phyloP scores from a whole-genome alignment of 2,113 vertebrate species.

The Prietella phreatophila region DNA sequence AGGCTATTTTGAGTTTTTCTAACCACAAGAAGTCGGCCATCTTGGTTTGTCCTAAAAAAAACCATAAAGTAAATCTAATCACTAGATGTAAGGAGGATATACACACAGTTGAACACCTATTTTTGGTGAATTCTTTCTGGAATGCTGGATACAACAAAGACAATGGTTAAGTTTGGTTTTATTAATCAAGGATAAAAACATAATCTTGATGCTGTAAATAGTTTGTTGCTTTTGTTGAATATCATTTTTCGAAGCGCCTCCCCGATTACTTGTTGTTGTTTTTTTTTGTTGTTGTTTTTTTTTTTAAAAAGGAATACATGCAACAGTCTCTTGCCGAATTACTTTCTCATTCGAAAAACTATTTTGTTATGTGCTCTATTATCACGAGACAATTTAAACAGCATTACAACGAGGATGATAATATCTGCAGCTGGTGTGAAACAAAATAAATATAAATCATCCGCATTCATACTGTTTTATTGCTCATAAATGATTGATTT shows the following conservation, averaged over 20 bases:
- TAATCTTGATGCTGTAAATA: too few relatives aligned
- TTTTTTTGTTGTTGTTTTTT: too few relatives aligned
- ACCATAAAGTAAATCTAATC: neutral
- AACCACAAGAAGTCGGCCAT: neutral
- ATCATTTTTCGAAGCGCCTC: too few relatives aligned
- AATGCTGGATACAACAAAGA: too few relatives aligned
- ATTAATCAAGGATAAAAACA: too few relatives aligned
- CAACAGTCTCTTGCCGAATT: neutral
- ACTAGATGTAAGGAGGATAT: too few relatives aligned
- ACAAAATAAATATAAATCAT: neutral
- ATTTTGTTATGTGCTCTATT: neutral
- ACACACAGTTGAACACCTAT: too few relatives aligned
- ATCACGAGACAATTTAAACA: neutral
- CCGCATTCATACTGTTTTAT: neutral
- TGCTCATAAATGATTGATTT: neutral
- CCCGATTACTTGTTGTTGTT: too few relatives aligned
- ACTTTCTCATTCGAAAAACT: neutral
- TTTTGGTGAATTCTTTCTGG: too few relatives aligned
- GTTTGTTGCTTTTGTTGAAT: too few relatives aligned
- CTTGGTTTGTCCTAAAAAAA: neutral
- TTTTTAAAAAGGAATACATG: too few relatives aligned
- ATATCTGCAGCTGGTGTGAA: neutral
- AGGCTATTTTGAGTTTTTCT: neutral
- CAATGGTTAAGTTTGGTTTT: too few relatives aligned
- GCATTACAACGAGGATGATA: neutral